Conservation (phyloP, 2,797 vertebrate genomes). For the Myotis daubentonii region DNA sequence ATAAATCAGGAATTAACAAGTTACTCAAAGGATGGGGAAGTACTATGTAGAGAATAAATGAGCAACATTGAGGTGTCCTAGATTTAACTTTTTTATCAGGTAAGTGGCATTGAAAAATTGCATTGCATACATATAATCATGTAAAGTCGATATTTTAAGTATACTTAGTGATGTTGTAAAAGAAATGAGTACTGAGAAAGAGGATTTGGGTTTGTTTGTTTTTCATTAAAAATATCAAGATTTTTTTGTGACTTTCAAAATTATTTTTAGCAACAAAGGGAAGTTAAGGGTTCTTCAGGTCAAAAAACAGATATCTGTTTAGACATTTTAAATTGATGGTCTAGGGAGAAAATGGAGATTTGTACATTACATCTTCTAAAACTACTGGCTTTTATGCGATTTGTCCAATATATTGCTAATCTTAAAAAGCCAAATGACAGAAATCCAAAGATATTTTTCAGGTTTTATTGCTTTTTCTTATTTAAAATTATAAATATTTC, state of each 20-base stretch:
- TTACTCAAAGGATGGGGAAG: neutral
- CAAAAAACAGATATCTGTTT: constrained; percentile 1
- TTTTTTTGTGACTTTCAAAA: constrained; percentile 19
- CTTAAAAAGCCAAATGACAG: constrained; percentile 30
- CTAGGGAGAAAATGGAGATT: neutral
- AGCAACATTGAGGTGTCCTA: neutral
- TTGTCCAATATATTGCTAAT: constrained; percentile 33
- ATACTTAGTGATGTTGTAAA: neutral
- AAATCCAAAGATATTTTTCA: neutral
- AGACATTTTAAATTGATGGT: neutral
- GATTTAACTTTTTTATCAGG: neutral
- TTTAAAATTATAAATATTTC: constrained; percentile 1
- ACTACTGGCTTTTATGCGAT: neutral
- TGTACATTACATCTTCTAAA: neutral
- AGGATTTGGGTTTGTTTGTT: neutral
- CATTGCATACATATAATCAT: neutral
- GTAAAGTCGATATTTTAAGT: constrained; percentile 1
- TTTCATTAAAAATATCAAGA: constrained; percentile 13
- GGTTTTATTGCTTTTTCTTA: neutral
- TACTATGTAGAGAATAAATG: constrained; percentile 29
- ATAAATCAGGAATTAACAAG: constrained; percentile 54
- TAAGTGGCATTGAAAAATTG: neutral
- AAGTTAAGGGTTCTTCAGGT: neutral
- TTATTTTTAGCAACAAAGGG: constrained; percentile 50
- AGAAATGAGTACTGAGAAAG: neutral